These are phyloP conservation scores for Lampropteryx suffumata DNA, from an alignment of 2,888 invertebrate species.

Conservation along the genomic window DNA sequence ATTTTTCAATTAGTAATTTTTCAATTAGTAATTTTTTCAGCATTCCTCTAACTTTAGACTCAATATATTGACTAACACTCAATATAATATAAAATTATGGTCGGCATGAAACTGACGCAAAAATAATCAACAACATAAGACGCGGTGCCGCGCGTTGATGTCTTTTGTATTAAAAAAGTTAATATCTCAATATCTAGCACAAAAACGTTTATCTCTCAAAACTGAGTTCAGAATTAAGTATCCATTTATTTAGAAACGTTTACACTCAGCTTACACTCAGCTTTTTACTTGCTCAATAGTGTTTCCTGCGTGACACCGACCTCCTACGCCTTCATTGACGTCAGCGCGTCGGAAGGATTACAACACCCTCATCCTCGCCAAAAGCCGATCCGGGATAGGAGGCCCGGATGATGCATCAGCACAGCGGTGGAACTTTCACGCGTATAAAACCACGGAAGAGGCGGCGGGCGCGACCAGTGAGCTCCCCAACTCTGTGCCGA, in stretches of 20 bases:
- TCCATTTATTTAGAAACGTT: too few species aligned
- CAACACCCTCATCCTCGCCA: slow-evolving; percentile 63
- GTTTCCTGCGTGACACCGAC: slow-evolving; percentile 15
- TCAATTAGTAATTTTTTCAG: too few species aligned
- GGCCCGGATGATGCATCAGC: slow-evolving; percentile 46
- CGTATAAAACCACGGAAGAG: slow-evolving; percentile 69
- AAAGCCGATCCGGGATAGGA: slow-evolving; percentile 72
- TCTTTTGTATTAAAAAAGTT: slow-evolving; percentile 40
- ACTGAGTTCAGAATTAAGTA: too few species aligned
- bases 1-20: too few species aligned
- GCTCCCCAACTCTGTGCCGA: slow-evolving; percentile 50
- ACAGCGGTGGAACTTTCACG: slow-evolving; percentile 73
- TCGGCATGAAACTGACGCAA: too few species aligned
- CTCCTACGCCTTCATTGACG: slow-evolving; percentile 35
- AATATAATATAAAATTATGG: too few species aligned
- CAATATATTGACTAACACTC: too few species aligned
- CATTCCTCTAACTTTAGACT: too few species aligned
- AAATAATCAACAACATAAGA: not conserved
- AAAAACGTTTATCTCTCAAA: too few species aligned
- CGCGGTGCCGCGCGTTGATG: slow-evolving; percentile 39
- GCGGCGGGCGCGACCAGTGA: slow-evolving; percentile 75
- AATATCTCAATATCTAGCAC: too few species aligned
- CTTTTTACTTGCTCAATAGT: slow-evolving; percentile 13
- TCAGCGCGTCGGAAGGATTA: slow-evolving; percentile 70
- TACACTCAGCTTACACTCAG: too few species aligned